A percentile compares a stretch with the other conserved stretches of the same genome.
phyloP scores from a whole-genome alignment of 64 coral and sea anemone species.

The Dendrophyllia cribrosa region DNA sequence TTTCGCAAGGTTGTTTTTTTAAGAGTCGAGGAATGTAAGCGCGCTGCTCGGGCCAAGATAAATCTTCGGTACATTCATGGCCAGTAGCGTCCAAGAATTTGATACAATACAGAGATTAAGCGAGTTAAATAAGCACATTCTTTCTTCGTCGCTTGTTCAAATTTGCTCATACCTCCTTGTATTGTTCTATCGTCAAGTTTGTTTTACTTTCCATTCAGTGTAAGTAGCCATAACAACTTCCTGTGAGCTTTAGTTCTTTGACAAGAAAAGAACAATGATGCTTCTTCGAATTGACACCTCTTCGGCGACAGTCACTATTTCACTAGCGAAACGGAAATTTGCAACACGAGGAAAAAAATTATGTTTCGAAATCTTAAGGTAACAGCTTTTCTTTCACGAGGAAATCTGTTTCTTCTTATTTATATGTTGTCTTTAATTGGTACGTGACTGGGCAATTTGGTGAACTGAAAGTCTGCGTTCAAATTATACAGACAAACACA shows the following conservation, averaged over 20 bases:
- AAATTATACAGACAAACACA: conserved; percentile 24
- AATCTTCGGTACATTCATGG: background rate
- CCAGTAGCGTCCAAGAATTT: background rate
- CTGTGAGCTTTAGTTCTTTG: background rate
- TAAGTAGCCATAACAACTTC: conserved; percentile 60
- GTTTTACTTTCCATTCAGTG: conserved; percentile 44
- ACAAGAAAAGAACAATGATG: background rate
- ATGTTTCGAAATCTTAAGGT: background rate
- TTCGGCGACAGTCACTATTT: background rate
- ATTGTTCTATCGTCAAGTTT: conserved; percentile 38
- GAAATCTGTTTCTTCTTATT: background rate
- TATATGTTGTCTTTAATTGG: background rate
- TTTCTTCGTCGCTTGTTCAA: background rate
- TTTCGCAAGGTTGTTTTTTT: background rate
- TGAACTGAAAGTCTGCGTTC: background rate
- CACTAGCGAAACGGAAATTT: background rate
- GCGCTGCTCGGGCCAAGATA: background rate
- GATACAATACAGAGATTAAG: background rate
- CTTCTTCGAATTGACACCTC: background rate
- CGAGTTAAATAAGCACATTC: background rate
- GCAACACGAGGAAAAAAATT: background rate
- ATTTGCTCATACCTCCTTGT: conserved; percentile 14
- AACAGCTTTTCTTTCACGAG: background rate
- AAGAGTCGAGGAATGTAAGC: background rate
- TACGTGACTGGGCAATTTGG: conserved; percentile 3